These are phyloP conservation scores for Arion vulgaris DNA, from an alignment of 1,140 invertebrate genomes.

Conservation along the genomic window DNA sequence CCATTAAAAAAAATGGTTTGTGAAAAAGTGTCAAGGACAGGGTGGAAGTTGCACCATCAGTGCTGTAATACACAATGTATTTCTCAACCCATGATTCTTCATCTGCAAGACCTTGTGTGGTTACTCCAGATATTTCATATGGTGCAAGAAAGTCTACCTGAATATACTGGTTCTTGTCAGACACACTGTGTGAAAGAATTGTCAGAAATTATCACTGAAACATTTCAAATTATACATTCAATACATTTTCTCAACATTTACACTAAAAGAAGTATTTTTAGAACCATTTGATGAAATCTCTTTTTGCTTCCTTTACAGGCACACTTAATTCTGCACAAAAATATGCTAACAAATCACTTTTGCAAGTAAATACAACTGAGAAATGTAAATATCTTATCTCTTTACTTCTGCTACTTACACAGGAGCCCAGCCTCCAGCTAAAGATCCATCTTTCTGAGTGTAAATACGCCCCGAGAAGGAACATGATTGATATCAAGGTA, in stretches of 20 bases:
- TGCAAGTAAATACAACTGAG: too few relatives aligned
- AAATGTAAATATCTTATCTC: too few relatives aligned
- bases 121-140: constrained; percentile 83
- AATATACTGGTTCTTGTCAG: constrained; percentile 57
- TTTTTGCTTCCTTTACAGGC: too few relatives aligned
- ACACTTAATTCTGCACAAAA: too few relatives aligned
- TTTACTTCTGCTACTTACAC: constrained; percentile 42
- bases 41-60: constrained; percentile 53
- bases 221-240: background rate
- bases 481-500: constrained; percentile 46
- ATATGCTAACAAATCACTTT: too few relatives aligned
- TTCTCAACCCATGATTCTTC: constrained; percentile 79
- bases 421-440: constrained; percentile 59
- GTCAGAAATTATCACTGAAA: background rate
- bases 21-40: constrained; percentile 43
- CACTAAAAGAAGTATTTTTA: background rate
- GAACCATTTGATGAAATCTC: too few relatives aligned
- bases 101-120: constrained; percentile 77
- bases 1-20: constrained; percentile 51
- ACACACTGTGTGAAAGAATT: constrained; percentile 44
- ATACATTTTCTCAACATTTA: background rate
- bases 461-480: constrained; percentile 53
- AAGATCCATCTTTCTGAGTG: constrained; percentile 50
- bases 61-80: constrained; percentile 77
- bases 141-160: constrained; percentile 80